phyloP scores from a whole-genome alignment of 2,888 invertebrate species.

The Villa cingulata region DNA sequence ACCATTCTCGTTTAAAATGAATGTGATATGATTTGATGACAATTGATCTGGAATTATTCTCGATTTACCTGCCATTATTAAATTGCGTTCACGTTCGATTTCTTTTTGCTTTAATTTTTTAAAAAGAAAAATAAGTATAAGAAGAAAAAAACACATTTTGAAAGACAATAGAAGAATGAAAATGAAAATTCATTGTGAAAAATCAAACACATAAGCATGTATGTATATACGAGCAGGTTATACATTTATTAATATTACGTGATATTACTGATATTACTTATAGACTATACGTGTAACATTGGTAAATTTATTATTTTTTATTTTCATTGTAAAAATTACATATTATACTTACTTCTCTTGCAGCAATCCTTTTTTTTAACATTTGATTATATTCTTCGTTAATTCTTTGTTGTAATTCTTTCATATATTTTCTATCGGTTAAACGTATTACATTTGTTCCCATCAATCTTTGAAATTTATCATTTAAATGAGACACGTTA shows the following conservation, averaged over 20 bases:
- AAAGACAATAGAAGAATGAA: not conserved
- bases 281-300: too few relatives aligned
- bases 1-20: conserved; percentile 41
- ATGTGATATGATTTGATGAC: conserved; percentile 42
- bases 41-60: conserved; percentile 39
- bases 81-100: conserved; percentile 46
- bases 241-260: too few relatives aligned
- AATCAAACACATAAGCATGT: too few relatives aligned
- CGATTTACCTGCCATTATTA: conserved; percentile 46
- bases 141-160: not conserved
- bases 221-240: too few relatives aligned
- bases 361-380: conserved; percentile 42
- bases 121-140: not conserved
- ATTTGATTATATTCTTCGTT: conserved; percentile 45
- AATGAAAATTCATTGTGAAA: not conserved
- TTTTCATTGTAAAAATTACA: conserved; percentile 4
- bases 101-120: conserved; percentile 37
- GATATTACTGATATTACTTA: too few relatives aligned
- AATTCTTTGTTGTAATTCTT: conserved; percentile 42
- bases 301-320: too few relatives aligned
- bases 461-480: conserved; percentile 33
- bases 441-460: conserved; percentile 44
- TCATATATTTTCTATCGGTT: conserved; percentile 52
- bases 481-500: conserved; percentile 33
- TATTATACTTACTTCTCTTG: conserved; percentile 39